A percentile compares a stretch with the other conserved stretches of the same genome.
Conservation (phyloP, 2,113 vertebrate species). For the Cettia cetti region DNA sequence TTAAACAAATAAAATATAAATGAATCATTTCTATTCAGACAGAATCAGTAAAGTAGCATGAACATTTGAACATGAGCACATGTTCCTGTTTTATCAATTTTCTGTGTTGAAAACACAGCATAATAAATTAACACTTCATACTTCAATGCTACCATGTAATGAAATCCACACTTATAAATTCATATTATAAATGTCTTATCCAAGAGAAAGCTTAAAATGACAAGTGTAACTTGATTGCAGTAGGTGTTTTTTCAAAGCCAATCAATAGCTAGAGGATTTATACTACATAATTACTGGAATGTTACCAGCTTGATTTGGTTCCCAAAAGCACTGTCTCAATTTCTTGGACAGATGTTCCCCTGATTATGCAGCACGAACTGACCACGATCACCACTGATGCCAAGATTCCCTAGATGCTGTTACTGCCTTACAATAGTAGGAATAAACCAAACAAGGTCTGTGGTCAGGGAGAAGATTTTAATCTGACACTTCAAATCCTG, state of each 20-base stretch:
- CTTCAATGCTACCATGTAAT: not conserved
- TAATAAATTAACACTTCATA: not conserved
- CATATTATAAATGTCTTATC: not conserved
- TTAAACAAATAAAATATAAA: not conserved
- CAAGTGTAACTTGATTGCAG: not conserved
- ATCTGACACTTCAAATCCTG: not conserved
- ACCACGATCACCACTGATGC: not conserved
- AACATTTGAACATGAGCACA: not conserved
- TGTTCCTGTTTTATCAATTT: not conserved
- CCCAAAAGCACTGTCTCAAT: not conserved
- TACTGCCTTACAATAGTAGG: not conserved
- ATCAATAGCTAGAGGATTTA: not conserved
- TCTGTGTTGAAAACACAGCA: not conserved
- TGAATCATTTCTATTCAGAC: not conserved
- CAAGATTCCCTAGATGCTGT: not conserved
- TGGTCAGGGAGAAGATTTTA: not conserved
- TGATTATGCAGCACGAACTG: not conserved
- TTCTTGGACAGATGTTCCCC: not conserved
- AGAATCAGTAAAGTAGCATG: not conserved
- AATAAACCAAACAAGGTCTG: not conserved
- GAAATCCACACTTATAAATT: not conserved
- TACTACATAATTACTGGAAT: not conserved
- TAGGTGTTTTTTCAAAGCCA: not conserved
- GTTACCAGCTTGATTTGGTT: not conserved
- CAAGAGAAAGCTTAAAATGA: not conserved